Evolutionary conservation across 2,888 invertebrate species (phyloP).

Genomic region (Zhengitettix transpicula): DNA sequence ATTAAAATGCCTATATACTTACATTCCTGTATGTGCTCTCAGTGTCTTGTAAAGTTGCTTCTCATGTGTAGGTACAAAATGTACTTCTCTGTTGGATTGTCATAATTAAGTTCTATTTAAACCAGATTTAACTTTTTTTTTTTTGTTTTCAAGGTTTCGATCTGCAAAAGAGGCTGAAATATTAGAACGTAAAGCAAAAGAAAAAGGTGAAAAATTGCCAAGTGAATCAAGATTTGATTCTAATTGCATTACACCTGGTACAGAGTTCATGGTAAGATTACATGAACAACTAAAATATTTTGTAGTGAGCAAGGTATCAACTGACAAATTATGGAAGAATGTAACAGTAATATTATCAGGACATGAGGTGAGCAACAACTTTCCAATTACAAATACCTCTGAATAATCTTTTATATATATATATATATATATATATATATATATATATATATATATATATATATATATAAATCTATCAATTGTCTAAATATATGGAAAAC

Average conservation of each 20-base stretch:
- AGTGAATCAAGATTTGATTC: slow-evolving; percentile 79
- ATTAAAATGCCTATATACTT: too few species aligned
- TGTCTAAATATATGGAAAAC: too few species aligned
- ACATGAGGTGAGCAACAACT: slow-evolving; percentile 55
- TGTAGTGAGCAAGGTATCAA: slow-evolving; percentile 65
- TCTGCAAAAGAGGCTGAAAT: slow-evolving; percentile 76
- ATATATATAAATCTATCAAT: too few species aligned
- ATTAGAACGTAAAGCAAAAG: slow-evolving; percentile 53
- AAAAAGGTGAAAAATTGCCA: slow-evolving; percentile 64
- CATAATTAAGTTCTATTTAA: slow-evolving; percentile 7
- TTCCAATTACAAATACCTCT: too few species aligned
- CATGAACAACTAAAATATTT: slow-evolving; percentile 78
- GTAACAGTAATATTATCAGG: slow-evolving; percentile 80
- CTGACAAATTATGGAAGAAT: slow-evolving; percentile 73
- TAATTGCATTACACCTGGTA: slow-evolving; percentile 96
- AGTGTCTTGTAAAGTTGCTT: too few species aligned
- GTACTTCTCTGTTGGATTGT: background rate
- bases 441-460: too few species aligned
- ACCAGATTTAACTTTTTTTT: background rate
- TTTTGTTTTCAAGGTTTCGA: slow-evolving; percentile 42
- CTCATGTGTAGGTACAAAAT: background rate
- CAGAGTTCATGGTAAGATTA: slow-evolving; percentile 79
- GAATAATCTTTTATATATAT: too few species aligned
- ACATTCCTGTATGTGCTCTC: too few species aligned
- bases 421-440: too few species aligned